phyloP scores from a whole-genome alignment of 2,888 invertebrate species.

The Fissipunctia ypsillon region DNA sequence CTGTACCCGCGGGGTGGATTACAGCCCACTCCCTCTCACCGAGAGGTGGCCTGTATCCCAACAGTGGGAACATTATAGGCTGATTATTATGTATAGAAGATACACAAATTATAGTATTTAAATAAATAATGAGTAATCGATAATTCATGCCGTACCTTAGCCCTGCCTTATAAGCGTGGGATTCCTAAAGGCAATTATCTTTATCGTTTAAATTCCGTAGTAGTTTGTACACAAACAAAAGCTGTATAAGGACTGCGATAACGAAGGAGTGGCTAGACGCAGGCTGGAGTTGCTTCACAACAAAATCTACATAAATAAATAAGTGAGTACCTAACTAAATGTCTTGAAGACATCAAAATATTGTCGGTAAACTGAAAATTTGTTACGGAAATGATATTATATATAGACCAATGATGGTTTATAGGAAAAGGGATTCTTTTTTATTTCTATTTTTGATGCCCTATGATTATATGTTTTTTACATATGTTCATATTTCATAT shows the following conservation, averaged over 20 bases:
- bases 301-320: background rate
- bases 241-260: background rate
- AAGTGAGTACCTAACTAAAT: background rate
- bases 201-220: conserved; percentile 25
- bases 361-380: background rate
- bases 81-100: too few relatives aligned
- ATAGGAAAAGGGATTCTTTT: too few relatives aligned
- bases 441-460: too few relatives aligned
- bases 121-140: background rate
- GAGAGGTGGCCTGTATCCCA: too few relatives aligned
- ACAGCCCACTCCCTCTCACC: too few relatives aligned
- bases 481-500: too few relatives aligned
- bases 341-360: background rate
- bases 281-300: conserved; percentile 17
- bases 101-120: too few relatives aligned
- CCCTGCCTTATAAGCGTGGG: conserved; percentile 13
- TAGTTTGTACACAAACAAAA: background rate
- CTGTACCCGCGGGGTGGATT: too few relatives aligned
- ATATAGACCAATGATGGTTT: too few relatives aligned
- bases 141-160: background rate
- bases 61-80: too few relatives aligned
- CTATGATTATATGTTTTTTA: too few relatives aligned
- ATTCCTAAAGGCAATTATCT: background rate
- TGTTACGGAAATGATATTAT: background rate
- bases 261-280: background rate